Base-by-base conservation (phyloP, 35 echinoderm and acorn worm species). In the Heliocidaris erythrogramma region DNA sequence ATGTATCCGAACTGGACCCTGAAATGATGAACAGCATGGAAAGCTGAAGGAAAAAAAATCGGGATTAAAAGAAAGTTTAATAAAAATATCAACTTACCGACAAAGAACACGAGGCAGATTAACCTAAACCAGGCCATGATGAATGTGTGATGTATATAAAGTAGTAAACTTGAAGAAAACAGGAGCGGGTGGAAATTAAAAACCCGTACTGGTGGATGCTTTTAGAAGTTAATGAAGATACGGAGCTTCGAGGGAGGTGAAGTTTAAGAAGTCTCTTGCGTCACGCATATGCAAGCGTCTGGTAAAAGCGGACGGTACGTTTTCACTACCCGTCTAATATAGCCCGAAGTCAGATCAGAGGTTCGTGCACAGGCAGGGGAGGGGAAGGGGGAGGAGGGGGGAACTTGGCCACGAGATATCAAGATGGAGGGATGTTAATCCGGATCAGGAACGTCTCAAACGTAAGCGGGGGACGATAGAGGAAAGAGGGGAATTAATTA, bases 31-130 rank as follows among this genome's bases (percentile, higher is more conserved):
- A 78, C 2, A 21, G 65, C 21, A 27, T 78, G 7, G 7, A 78
- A 78, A 78, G 65, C 21, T 78, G 65, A 27, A n/a, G 7, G n/a
- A n/a, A 5, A 27, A 78, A 5, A 24, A 5, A 3, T 60, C 27
- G 27, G 14, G 65, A n/a, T 78, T n/a, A 7, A 4, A 78, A 27
- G 65, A 89, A 89, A 48, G 42, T 12, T 31, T 32, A 89, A 24
- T 5, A 24, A 2, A 89, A 89, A 89, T 89, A 47, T 47, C 18
- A 47, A 89, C 87, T 89, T 89, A 89, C 87, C 87, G 87, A 89
- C 24, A 89, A 89, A 32, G 87, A 89, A 89, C 0, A 89, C 12
- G 29, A 89, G 87, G 42, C 12, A 47, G 87, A 89, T n/a, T 89
- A 48, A 47, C 18, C 87, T 32, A 47, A 89, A 89, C 87, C 9